phyloP scores from a whole-genome alignment of 2,113 vertebrate genomes.

The Aviceda subcristata region DNA sequence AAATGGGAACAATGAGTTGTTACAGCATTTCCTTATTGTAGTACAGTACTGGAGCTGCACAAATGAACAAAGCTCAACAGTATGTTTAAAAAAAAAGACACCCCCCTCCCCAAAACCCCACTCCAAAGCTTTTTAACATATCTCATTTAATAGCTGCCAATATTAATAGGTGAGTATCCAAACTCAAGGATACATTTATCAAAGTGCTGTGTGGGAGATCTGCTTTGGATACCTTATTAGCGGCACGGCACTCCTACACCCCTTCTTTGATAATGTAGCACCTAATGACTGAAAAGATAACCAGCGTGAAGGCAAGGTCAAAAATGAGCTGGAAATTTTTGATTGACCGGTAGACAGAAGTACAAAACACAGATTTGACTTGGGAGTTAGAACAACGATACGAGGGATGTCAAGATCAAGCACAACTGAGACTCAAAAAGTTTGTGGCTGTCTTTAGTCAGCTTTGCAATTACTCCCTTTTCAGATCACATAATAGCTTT shows the following conservation, averaged over 20 bases:
- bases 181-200: not conserved
- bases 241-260: not conserved
- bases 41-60: not conserved
- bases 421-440: not conserved
- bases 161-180: not conserved
- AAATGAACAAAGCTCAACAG: not conserved
- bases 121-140: not conserved
- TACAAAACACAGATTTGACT: not conserved
- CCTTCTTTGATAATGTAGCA: not conserved
- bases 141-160: not conserved
- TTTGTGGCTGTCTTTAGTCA: conserved; percentile 7
- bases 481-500: not conserved
- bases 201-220: not conserved
- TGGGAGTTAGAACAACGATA: not conserved
- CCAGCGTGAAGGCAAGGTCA: not conserved
- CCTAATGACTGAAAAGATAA: not conserved
- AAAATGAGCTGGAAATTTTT: not conserved
- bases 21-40: not conserved
- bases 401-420: not conserved
- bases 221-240: not conserved
- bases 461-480: conserved; percentile 21
- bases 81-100: not conserved
- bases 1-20: not conserved
- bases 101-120: too few relatives aligned
- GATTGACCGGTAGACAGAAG: not conserved